Evolutionary conservation across 1,140 invertebrate species (phyloP), one percentile per base, ranked within the genome.

Genomic region (Dreissena polymorpha): DNA sequence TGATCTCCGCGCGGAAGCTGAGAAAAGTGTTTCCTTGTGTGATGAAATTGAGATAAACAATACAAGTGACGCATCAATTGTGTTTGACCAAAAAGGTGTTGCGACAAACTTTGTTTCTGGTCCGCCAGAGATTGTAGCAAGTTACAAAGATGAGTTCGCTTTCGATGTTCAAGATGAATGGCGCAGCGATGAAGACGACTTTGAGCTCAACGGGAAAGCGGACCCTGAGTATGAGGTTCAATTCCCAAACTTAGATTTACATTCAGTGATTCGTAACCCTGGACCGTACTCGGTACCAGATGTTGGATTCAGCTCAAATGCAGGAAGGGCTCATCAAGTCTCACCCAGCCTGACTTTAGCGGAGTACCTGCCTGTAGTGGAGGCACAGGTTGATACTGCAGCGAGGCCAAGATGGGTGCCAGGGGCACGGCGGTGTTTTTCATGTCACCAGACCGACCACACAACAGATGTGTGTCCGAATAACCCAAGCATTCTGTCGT

Each of bases 381-480:
- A 51, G 8, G 75, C 49, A 27, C 2, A n/a, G 13, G 51, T n/a
- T n/a, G 29, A 50, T 14, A 25, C 49, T 18, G 64, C 64, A 53
- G 16, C 50, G 14, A 13, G 39, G n/a, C 51, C 76, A 5, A 50
- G 76, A n/a, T 78, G 76, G 76, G 67, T 69, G 10, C 76, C 76
- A 10, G 76, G 76, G 53, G n/a, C 23, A 0, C 25, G 76, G 55
- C 65, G 68, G 39, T 78, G 76, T 78, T 18, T 53, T n/a, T 60
- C 25, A 23, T 78, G 76, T 55, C 64, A 78, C 18, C 65, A 65
- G 65, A 53, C 57, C n/a, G 65, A 78, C 27, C 76, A 78, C 29
- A 78, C 65, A 27, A 78, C 76, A 13, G 65, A 67, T 68, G 65
- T 50, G 10, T 78, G 76, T 60, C 57, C 57, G 2, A 60, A 60